These are phyloP conservation scores for Habropoda laboriosa DNA, from an alignment of 1,140 invertebrate species.

Conservation along the genomic window DNA sequence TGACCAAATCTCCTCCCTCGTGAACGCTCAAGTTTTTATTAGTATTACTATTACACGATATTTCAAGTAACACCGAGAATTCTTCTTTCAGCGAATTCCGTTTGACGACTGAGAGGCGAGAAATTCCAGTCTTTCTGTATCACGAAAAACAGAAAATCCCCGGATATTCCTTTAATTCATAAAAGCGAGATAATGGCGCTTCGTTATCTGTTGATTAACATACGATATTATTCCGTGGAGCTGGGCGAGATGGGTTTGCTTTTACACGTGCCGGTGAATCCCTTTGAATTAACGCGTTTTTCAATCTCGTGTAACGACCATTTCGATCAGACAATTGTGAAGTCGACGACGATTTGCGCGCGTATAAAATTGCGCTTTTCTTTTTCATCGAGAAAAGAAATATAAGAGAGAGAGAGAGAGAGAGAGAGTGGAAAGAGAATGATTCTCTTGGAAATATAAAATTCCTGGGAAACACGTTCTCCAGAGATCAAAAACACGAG, in stretches of 20 bases:
- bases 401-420: background rate
- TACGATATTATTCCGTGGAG: background rate
- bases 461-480: no score
- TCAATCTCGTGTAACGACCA: background rate
- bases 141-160: background rate
- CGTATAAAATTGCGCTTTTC: no score
- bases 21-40: no score
- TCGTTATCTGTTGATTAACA: conserved; percentile 20
- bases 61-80: background rate
- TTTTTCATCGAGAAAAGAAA: no score
- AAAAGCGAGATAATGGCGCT: background rate
- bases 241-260: background rate
- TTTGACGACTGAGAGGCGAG: background rate
- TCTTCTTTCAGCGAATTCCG: background rate
- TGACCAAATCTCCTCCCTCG: no score
- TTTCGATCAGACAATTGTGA: no score
- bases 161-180: background rate
- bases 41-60: no score
- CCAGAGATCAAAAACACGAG: no score
- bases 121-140: background rate
- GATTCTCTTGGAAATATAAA: no score
- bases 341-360: no score
- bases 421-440: background rate
- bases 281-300: conserved; percentile 7
- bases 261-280: background rate